Base-by-base conservation (phyloP, 1,140 invertebrate species). In the fruit fly (Drosophila melanogaster) region DNA sequence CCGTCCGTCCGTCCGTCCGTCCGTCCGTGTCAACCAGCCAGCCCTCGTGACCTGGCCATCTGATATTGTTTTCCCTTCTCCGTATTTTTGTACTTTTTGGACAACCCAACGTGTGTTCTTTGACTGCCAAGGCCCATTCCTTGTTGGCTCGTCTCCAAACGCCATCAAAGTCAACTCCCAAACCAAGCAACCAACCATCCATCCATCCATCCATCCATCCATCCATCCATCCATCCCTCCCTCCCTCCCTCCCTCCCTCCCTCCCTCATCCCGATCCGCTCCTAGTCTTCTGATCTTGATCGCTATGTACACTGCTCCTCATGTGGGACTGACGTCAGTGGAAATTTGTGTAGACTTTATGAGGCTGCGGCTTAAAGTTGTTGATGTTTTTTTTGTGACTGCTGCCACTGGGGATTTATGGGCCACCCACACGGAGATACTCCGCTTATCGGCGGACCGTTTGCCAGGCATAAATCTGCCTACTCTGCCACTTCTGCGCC, bases 371-470 rank as follows among this genome's bases (percentile, higher is more conserved):
- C 57, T 73, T 74, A 73, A 41, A 38, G 64, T 58, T 80, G 81
- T 86, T 81, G 66, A 81, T 86, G 62, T 85, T 80, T 60, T 60
- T 76, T 77, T 58, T 79, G 62, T 71, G 76, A 55, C 61, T 66
- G 70, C 57, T 84, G 80, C 80, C 80, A 84, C 80, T 66, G 77
- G 66, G 73, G 67, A 85, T 69, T 86, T 85, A 85, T 85, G 81
- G 58, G 62, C 61, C 54, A 51, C 72, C 57, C 43, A 49, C 62
- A 41, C 43, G 60, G 59, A 66, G 41, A 46, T n/a, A 47, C 8
- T 26, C 22, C 43, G 35, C 37, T 72, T 81, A 75, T 47, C 46
- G 49, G 41, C 15, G 41, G 10, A 11, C 41, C 19, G 54, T 14
- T 72, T 73, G 72, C 53, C 69, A 60, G 40, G 15, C 58, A 65